Evolutionary conservation across 2,113 vertebrate species (phyloP).

Genomic region (Mobula birostris): DNA sequence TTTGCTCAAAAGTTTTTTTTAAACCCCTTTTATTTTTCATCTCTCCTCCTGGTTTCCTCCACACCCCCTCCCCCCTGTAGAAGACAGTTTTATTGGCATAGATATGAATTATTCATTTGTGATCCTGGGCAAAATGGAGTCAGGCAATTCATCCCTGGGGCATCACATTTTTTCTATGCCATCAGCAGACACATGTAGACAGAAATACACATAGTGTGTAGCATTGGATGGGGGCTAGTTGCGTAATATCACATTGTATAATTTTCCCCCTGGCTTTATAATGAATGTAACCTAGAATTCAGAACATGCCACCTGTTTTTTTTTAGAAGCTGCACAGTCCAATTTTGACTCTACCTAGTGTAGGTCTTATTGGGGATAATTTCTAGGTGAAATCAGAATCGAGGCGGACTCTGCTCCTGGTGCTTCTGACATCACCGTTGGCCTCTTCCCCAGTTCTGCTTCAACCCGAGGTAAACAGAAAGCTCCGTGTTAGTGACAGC

Average conservation of each 20-base stretch:
- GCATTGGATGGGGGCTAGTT: neutral
- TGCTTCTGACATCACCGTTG: no score
- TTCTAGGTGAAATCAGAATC: no score
- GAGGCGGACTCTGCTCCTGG: no score
- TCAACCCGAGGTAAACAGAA: no score
- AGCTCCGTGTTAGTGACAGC: no score
- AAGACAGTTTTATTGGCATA: neutral
- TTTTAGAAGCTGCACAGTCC: neutral
- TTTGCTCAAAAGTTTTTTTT: neutral
- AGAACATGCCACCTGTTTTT: no score
- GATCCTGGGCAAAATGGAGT: neutral
- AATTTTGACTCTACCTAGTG: no score
- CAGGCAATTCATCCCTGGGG: neutral
- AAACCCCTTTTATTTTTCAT: neutral
- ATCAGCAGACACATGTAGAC: no score
- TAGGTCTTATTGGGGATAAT: no score
- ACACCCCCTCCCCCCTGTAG: neutral
- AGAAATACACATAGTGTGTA: neutral
- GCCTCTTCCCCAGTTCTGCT: no score
- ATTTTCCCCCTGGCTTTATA: neutral
- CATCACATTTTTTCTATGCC: neutral
- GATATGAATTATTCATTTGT: neutral
- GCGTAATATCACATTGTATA: no score
- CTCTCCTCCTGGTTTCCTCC: neutral
- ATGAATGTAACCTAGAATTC: neutral